phyloP scores from a whole-genome alignment of 92 coral and sea anemone genomes.

The Epizoanthus illoricatus region DNA sequence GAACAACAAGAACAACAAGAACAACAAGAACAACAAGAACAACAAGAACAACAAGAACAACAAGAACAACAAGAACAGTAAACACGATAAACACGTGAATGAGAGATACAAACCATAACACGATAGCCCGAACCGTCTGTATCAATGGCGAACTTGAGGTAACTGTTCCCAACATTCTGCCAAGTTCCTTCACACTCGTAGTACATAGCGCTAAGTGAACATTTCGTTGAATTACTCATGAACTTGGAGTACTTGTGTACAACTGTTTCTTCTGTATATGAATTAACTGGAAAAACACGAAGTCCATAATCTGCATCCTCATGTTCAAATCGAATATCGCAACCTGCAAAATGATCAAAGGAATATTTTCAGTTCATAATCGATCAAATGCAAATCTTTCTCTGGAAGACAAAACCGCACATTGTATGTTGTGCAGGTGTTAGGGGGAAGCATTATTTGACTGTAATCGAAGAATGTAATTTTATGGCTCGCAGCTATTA shows the following conservation, averaged over 20 bases:
- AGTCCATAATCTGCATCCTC: background rate
- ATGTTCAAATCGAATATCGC: background rate
- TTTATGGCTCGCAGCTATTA: no score
- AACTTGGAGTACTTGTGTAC: background rate
- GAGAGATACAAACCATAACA: background rate
- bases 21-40: no score
- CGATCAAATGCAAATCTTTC: no score
- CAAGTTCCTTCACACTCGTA: background rate
- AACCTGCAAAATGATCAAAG: background rate
- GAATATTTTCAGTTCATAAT: no score
- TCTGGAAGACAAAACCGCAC: no score
- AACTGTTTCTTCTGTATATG: background rate
- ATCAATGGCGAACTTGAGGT: background rate
- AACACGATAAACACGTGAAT: background rate
- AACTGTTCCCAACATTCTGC: background rate
- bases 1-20: no score
- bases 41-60: no score
- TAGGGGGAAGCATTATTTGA: no score
- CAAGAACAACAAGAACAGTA: no score
- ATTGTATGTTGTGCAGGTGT: no score
- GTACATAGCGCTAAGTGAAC: background rate
- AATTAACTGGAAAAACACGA: background rate
- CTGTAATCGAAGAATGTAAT: no score
- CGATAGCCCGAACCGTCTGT: background rate
- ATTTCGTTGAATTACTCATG: background rate